phyloP scores from a whole-genome alignment of 2,888 invertebrate genomes.

The Petrolisthes manimaculis region DNA sequence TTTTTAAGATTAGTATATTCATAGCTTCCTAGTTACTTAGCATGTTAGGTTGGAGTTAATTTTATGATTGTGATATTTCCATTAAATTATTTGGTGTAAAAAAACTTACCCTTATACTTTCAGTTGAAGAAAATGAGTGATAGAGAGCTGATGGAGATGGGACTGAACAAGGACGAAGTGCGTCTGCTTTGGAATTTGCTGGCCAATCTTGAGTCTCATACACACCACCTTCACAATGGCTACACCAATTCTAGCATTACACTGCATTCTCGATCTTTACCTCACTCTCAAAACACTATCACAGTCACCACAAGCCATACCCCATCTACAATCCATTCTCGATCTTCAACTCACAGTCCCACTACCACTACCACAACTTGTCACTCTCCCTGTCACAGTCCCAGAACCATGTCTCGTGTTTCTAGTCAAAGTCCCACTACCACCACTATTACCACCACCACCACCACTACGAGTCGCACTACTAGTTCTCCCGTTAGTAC shows the following conservation, averaged over 20 bases:
- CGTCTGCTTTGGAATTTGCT: slow-evolving; percentile 75
- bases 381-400: neutral
- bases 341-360: neutral
- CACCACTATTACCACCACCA: neutral
- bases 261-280: slow-evolving; percentile 16
- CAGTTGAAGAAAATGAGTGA: slow-evolving; percentile 78
- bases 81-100: neutral
- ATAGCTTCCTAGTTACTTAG: too few species aligned
- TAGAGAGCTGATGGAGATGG: slow-evolving; percentile 76
- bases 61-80: neutral
- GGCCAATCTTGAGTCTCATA: slow-evolving; percentile 72
- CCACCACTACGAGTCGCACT: slow-evolving; percentile 12
- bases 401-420: neutral
- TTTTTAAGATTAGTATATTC: too few species aligned
- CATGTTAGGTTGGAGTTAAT: neutral
- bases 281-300: neutral
- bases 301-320: neutral
- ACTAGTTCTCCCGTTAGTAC: slow-evolving; percentile 13
- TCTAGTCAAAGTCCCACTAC: neutral
- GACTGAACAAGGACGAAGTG: slow-evolving; percentile 72
- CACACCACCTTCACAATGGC: slow-evolving; percentile 45
- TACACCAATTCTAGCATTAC: slow-evolving; percentile 36
- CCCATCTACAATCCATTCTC: neutral
- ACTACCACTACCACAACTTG: slow-evolving; percentile 5
- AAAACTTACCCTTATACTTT: slow-evolving; percentile 27